Evolutionary conservation across 2,797 vertebrate species (phyloP).

Genomic region (Prionace glauca): DNA sequence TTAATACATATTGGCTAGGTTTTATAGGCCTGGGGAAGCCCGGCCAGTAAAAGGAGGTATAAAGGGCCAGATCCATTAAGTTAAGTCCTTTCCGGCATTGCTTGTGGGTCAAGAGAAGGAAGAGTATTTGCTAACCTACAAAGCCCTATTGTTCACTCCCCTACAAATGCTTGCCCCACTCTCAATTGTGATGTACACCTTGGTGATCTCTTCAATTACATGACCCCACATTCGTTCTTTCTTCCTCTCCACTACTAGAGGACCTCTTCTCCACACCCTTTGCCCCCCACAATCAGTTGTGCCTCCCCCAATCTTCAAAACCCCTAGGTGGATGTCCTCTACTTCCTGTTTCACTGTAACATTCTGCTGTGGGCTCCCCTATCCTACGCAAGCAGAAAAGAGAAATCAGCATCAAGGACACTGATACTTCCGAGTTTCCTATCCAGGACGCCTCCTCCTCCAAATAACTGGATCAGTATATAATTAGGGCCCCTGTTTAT

Average conservation of each 20-base stretch:
- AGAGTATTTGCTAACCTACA: not conserved
- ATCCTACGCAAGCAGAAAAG: no score
- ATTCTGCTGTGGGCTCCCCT: no score
- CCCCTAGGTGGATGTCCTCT: no score
- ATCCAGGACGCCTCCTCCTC: no score
- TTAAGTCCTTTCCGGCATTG: not conserved
- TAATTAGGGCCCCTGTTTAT: not conserved
- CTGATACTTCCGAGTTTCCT: no score
- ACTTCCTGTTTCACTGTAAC: no score
- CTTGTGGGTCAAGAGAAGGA: not conserved
- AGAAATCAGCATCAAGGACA: no score
- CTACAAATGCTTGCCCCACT: not conserved
- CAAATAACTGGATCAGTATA: no score
- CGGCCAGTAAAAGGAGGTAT: not conserved
- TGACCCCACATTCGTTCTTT: not conserved
- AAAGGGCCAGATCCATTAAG: not conserved
- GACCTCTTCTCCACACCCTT: no score
- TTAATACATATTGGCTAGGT: not conserved
- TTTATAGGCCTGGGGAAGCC: not conserved
- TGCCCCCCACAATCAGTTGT: no score
- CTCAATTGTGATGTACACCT: not conserved
- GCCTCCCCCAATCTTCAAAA: no score
- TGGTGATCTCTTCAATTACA: not conserved
- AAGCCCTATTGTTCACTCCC: not conserved
- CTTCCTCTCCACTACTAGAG: no score